These are phyloP conservation scores for Drosophila melanosoma DNA, from an alignment of 2,888 invertebrate genomes.

Conservation along the genomic window DNA sequence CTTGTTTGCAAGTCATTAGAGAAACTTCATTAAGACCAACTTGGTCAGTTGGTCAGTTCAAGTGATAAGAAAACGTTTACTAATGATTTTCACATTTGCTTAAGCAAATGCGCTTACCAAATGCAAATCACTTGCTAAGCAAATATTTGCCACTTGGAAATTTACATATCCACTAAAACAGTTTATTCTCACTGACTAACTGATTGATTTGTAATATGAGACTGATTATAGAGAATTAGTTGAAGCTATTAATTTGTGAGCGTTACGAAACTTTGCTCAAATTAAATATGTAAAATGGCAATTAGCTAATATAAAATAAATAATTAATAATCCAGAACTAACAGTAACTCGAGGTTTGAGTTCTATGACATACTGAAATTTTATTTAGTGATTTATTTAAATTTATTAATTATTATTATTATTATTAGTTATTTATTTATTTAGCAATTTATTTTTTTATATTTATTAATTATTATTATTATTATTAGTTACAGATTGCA, in stretches of 20 bases:
- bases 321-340: too few species aligned
- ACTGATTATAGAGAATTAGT: neutral
- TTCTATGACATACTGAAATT: too few species aligned
- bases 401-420: too few species aligned
- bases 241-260: neutral
- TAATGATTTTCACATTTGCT: slow-evolving; percentile 35
- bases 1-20: slow-evolving; percentile 66
- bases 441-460: too few species aligned
- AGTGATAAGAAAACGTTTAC: slow-evolving; percentile 21
- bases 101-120: slow-evolving; percentile 2
- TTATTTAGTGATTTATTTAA: too few species aligned
- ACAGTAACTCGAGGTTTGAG: too few species aligned
- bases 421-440: too few species aligned
- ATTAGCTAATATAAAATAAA: neutral
- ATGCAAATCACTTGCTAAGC: neutral
- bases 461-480: too few species aligned
- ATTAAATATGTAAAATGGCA: neutral
- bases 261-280: neutral
- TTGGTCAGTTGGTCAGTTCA: slow-evolving; percentile 33
- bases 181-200: neutral
- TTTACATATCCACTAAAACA: neutral
- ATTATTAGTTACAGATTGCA: too few species aligned
- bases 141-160: neutral
- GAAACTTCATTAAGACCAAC: slow-evolving; percentile 39
- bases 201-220: neutral